Evolutionary conservation across 1,140 invertebrate genomes (phyloP).

Genomic region (Zaprionus capensis): DNA sequence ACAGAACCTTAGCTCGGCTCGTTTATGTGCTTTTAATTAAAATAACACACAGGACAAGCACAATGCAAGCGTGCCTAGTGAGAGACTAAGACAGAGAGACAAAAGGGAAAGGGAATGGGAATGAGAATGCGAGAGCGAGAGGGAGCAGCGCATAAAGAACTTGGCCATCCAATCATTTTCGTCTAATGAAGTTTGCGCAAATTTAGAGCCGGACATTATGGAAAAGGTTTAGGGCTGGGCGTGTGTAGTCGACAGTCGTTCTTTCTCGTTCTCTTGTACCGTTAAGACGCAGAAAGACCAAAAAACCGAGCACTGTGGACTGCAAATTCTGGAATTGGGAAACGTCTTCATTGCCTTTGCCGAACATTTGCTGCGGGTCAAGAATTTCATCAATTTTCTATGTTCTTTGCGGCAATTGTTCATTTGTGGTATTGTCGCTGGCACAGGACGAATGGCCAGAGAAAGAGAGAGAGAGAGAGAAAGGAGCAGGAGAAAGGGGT

Average conservation of each 20-base stretch:
- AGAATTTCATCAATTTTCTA: conserved; percentile 34
- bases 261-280: not conserved
- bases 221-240: not conserved
- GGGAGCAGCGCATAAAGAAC: not conserved
- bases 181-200: conserved; percentile 24
- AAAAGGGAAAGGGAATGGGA: not conserved
- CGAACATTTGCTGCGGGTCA: conserved; percentile 11
- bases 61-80: conserved; percentile 1
- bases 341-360: conserved; percentile 20
- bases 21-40: conserved; percentile 32
- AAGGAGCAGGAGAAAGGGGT: not conserved
- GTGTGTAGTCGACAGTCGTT: not conserved
- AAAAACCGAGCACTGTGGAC: not conserved
- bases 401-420: conserved; percentile 31
- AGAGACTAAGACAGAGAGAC: not conserved
- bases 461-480: not conserved
- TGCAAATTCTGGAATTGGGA: not conserved
- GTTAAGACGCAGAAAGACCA: not conserved
- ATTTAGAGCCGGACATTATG: conserved; percentile 15
- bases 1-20: conserved; percentile 8
- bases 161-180: conserved; percentile 16
- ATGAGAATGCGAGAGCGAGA: not conserved
- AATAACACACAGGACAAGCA: conserved; percentile 19
- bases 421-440: conserved; percentile 23
- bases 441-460: not conserved